Percentiles rank a stretch among this genome's conserved stretches.
Conservation (phyloP, 2,113 vertebrate species). For the Gallinago undulata region DNA sequence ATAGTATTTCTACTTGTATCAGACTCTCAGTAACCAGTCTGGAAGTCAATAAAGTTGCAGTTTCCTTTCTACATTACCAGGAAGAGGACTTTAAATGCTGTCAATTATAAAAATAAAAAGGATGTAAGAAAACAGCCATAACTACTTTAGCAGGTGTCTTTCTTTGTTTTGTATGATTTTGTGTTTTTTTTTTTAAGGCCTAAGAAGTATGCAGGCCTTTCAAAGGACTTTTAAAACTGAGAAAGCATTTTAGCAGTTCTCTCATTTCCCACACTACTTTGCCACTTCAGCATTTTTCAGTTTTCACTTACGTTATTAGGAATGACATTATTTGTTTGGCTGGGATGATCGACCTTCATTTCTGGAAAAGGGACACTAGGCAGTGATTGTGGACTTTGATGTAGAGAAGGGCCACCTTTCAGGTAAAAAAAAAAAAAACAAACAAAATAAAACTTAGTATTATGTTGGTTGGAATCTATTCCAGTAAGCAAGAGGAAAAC, state of each 20-base stretch:
- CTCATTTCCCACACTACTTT: not conserved
- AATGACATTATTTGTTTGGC: conserved; percentile 67
- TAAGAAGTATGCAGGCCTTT: not conserved
- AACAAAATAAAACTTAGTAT: not conserved
- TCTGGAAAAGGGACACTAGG: conserved; percentile 68
- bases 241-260: not conserved
- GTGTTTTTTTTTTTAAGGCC: not conserved
- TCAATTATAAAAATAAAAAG: not conserved
- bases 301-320: conserved; percentile 75
- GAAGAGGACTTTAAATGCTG: not conserved
- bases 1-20: not conserved
- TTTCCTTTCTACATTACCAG: not conserved
- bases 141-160: not conserved
- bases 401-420: conserved; percentile 49
- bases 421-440: conserved; percentile 11
- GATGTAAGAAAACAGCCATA: not conserved
- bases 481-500: not conserved
- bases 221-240: not conserved
- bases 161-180: not conserved
- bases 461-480: not conserved
- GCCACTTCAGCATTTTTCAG: not conserved
- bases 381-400: conserved; percentile 36
- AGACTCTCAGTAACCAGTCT: not conserved
- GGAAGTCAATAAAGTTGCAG: not conserved
- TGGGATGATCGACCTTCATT: conserved; percentile 71